Conservation (phyloP, 92 coral and sea anemone species). For the Micromussa lordhowensis region DNA sequence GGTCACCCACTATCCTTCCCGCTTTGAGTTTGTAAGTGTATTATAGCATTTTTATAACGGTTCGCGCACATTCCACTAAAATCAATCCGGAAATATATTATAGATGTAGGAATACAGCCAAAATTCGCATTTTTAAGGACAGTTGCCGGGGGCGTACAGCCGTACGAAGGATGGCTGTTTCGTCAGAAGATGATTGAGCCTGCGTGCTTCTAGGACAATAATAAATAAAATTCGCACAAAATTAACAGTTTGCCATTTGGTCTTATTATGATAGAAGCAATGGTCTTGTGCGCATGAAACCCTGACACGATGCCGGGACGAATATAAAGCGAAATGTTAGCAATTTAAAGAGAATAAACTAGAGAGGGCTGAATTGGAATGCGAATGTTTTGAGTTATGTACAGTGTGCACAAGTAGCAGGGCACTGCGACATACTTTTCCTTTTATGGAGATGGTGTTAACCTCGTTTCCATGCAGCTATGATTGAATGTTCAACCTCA, state of each 20-base stretch:
- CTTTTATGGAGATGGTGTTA: neutral
- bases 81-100: slow-evolving; percentile 4
- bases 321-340: too few relatives aligned
- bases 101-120: slow-evolving; percentile 5
- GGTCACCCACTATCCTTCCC: slow-evolving; percentile 22
- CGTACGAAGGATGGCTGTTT: neutral
- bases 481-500: neutral
- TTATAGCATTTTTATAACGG: neutral
- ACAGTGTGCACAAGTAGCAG: neutral
- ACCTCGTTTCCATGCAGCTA: neutral
- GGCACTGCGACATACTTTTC: neutral
- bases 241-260: too few relatives aligned
- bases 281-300: too few relatives aligned
- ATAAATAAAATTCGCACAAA: neutral
- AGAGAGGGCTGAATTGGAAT: too few relatives aligned
- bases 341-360: too few relatives aligned
- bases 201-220: too few relatives aligned
- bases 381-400: too few relatives aligned
- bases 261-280: too few relatives aligned
- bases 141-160: neutral
- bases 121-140: neutral
- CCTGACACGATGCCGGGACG: too few relatives aligned
- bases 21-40: neutral
- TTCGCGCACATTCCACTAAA: slow-evolving; percentile 15
- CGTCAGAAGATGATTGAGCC: neutral